These are phyloP conservation scores for Neopipo cinnamomea DNA, from an alignment of 2,113 vertebrate genomes.

Conservation along the genomic window DNA sequence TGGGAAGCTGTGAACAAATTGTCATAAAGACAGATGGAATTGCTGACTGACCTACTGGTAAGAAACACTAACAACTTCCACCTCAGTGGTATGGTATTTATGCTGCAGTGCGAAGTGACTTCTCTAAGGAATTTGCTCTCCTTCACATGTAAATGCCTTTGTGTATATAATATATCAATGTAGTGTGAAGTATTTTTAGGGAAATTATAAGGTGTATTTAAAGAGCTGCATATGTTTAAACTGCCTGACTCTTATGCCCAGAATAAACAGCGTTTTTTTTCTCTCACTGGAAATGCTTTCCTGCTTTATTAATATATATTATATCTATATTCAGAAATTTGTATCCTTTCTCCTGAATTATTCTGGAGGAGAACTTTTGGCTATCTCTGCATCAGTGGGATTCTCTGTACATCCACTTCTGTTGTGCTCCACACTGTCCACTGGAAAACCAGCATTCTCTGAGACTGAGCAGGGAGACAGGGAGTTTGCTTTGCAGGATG, in stretches of 20 bases:
- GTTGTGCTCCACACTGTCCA: background rate
- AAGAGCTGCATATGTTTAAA: conserved; percentile 6
- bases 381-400: background rate
- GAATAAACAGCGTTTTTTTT: background rate
- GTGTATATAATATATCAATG: background rate
- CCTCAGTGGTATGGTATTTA: background rate
- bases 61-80: conserved; percentile 25
- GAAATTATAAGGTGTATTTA: background rate
- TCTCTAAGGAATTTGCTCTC: conserved; percentile 7
- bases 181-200: background rate
- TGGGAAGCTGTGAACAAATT: conserved; percentile 46
- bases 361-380: background rate
- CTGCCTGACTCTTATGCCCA: background rate
- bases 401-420: background rate
- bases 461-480: background rate
- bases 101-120: conserved; percentile 8
- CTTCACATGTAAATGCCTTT: conserved; percentile 14
- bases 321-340: background rate
- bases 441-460: background rate
- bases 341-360: background rate
- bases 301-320: background rate
- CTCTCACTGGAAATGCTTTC: background rate
- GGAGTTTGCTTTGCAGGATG: background rate
- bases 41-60: conserved; percentile 27
- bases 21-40: conserved; percentile 50